A percentile compares a stretch with the other conserved stretches of the same genome.
These are phyloP conservation scores for Streblospio benedicti DNA, from an alignment of 1,140 invertebrate species.

Conservation along the genomic window DNA sequence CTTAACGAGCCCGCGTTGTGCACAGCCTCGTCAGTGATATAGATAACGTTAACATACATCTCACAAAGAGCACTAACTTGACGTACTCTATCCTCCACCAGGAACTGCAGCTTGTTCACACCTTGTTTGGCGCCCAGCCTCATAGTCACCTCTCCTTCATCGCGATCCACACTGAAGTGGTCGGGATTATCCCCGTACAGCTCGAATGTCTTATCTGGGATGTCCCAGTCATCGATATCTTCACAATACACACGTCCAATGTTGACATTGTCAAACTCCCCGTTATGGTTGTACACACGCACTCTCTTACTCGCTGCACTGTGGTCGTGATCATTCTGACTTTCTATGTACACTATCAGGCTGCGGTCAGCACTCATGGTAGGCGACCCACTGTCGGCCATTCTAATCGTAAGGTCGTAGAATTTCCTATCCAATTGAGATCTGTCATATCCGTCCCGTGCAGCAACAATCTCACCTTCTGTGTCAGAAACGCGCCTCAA, in stretches of 20 bases:
- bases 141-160: constrained; percentile 92
- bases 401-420: constrained; percentile 41
- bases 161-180: constrained; percentile 75
- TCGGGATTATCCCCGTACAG: not conserved
- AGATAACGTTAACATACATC: constrained; percentile 83
- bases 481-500: constrained; percentile 62
- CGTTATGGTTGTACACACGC: constrained; percentile 89
- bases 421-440: constrained; percentile 65
- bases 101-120: constrained; percentile 73
- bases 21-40: constrained; percentile 89
- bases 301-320: constrained; percentile 91
- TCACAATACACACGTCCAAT: constrained; percentile 92
- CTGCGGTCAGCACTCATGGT: constrained; percentile 72
- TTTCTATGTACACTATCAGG: constrained; percentile 88
- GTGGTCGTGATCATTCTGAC: constrained; percentile 93
- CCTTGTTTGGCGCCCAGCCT: constrained; percentile 79
- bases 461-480: constrained; percentile 90
- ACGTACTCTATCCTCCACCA: constrained; percentile 89
- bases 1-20: constrained; percentile 88
- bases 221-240: constrained; percentile 94
- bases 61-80: not conserved
- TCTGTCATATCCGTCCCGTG: constrained; percentile 79
- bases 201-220: constrained; percentile 85
- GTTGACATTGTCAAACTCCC: constrained; percentile 25
- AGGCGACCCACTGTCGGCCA: constrained; percentile 36